These are phyloP conservation scores for Mandrillus leucophaeus DNA, from an alignment of 2,113 vertebrate species.

Conservation along the genomic window DNA sequence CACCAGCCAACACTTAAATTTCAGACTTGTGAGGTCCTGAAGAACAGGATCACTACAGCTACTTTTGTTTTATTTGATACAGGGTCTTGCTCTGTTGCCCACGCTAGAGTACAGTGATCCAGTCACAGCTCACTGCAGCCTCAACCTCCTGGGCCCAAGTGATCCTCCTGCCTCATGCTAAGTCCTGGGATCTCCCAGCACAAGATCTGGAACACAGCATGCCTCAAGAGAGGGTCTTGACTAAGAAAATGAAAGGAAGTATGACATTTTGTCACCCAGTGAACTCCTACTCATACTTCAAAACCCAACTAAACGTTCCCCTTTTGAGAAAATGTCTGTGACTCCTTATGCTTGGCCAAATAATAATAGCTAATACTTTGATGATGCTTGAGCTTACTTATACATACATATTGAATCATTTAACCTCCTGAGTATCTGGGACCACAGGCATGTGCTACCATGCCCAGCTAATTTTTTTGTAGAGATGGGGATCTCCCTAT, in stretches of 20 bases:
- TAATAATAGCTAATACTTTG: neutral
- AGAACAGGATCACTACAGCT: neutral
- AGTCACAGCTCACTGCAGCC: too few relatives aligned
- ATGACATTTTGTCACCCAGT: neutral
- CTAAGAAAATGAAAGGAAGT: neutral
- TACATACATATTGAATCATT: neutral
- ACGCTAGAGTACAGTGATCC: too few relatives aligned
- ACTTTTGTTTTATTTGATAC: too few relatives aligned
- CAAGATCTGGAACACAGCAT: neutral
- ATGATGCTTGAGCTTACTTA: neutral
- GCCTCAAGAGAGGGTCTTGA: neutral
- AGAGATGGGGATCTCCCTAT: too few relatives aligned
- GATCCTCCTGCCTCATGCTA: too few relatives aligned
- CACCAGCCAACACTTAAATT: fast-evolving
- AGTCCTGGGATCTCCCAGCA: neutral
- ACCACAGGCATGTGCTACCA: too few relatives aligned
- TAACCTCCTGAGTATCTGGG: neutral
- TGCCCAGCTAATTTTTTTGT: too few relatives aligned
- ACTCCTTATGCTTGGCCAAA: neutral
- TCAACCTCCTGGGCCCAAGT: too few relatives aligned
- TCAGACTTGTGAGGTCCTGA: neutral
- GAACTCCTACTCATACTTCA: neutral
- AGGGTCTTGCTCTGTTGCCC: too few relatives aligned
- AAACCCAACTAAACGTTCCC: neutral
- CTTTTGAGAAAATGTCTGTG: neutral